Evolutionary conservation across 2,888 invertebrate genomes (phyloP).

Genomic region (Pristionchus maxplancki): DNA sequence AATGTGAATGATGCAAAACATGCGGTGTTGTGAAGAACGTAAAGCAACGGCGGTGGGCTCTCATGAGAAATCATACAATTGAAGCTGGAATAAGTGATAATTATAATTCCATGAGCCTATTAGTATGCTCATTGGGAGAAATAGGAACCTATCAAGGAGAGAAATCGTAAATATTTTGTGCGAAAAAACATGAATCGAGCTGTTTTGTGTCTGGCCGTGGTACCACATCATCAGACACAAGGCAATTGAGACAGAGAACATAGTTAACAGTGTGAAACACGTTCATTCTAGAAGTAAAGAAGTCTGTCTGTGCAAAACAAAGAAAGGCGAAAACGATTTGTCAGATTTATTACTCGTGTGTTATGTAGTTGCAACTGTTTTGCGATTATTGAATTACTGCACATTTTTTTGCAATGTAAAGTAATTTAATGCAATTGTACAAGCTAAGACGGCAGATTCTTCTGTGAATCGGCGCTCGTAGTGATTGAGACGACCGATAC

Average conservation of each 20-base stretch:
- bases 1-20: too few relatives aligned
- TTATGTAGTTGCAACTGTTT: too few relatives aligned
- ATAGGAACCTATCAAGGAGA: too few relatives aligned
- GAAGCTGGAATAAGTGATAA: too few relatives aligned
- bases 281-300: background rate
- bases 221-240: background rate
- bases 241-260: background rate
- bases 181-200: background rate
- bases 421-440: too few relatives aligned
- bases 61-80: too few relatives aligned
- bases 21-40: too few relatives aligned
- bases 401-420: background rate
- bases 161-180: background rate
- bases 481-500: background rate
- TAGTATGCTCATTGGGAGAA: too few relatives aligned
- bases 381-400: background rate
- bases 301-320: background rate
- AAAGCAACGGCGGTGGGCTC: too few relatives aligned
- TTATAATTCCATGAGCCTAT: too few relatives aligned
- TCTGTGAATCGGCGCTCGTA: background rate
- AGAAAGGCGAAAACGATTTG: too few relatives aligned
- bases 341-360: too few relatives aligned
- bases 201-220: background rate
- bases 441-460: background rate
- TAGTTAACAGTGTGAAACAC: background rate